A percentile compares a stretch with the other conserved stretches of the same genome.
Evolutionary conservation across 2,888 invertebrate genomes (phyloP).

Genomic region (Cosmopolites sordidus): DNA sequence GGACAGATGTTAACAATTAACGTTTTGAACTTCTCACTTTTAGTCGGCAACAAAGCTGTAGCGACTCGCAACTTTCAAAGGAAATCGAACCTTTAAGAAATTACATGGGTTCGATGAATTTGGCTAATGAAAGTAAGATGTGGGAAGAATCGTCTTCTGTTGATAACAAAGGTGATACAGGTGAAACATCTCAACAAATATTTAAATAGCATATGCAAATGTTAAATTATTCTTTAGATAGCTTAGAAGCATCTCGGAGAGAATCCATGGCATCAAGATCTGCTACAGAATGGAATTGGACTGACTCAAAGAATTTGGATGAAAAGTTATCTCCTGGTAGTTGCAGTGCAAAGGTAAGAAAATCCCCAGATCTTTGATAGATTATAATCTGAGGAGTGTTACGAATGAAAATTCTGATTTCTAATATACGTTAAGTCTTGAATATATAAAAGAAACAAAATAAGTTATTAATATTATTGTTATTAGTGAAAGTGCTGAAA

Average conservation of each 20-base stretch:
- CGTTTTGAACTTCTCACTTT: constrained; percentile 9
- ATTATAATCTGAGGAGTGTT: no score
- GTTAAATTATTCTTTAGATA: constrained; percentile 26
- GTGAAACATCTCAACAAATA: neutral
- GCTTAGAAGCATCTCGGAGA: constrained; percentile 38
- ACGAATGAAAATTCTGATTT: no score
- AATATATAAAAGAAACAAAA: no score
- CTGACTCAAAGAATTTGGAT: constrained; percentile 36
- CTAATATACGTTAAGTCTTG: no score
- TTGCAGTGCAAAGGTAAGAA: constrained; percentile 35
- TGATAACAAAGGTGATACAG: constrained; percentile 29
- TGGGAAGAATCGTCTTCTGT: constrained; percentile 49
- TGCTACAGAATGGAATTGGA: constrained; percentile 38
- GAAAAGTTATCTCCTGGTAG: constrained; percentile 44
- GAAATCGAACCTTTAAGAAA: constrained; percentile 36
- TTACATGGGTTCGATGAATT: constrained; percentile 52
- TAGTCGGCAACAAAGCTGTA: constrained; percentile 42
- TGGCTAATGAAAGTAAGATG: constrained; percentile 50
- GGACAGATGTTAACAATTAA: no score
- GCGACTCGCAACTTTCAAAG: constrained; percentile 41
- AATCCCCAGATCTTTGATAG: no score
- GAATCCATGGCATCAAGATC: constrained; percentile 44
- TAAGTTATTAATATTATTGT: no score
- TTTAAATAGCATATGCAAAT: neutral
- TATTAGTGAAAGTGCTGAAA: no score